phyloP scores from a whole-genome alignment of 2,113 vertebrate genomes.

The Pseudopipra pipra region DNA sequence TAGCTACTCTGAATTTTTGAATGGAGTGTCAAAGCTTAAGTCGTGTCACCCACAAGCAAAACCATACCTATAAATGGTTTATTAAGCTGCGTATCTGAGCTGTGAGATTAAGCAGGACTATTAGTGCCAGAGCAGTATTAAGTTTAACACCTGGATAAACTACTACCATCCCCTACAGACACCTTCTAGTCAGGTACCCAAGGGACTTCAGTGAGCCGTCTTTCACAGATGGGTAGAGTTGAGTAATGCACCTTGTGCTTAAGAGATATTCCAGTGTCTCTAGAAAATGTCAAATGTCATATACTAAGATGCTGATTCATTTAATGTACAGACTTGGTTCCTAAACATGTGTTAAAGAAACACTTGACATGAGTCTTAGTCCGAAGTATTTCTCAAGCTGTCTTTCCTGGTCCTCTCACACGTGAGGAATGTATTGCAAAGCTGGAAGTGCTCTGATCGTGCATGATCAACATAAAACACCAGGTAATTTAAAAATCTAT shows the following conservation, averaged over 20 bases:
- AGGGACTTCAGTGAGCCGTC: not conserved
- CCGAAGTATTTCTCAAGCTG: not conserved
- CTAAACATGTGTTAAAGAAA: not conserved
- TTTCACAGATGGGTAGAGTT: not conserved
- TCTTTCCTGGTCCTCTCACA: not conserved
- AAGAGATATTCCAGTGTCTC: not conserved
- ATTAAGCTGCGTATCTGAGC: not conserved
- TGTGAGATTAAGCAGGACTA: not conserved
- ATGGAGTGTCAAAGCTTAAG: not conserved
- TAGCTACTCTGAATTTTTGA: not conserved
- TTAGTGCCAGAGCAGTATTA: not conserved
- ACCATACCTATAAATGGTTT: not conserved
- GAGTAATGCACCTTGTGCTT: not conserved
- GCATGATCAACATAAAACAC: not conserved
- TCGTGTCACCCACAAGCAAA: not conserved
- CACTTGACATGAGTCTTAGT: not conserved
- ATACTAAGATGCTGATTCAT: not conserved
- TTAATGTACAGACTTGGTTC: not conserved
- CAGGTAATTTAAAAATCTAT: not conserved
- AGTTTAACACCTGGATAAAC: not conserved
- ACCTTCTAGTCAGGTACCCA: not conserved
- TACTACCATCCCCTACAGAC: not conserved
- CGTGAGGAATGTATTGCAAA: not conserved
- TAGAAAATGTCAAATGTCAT: not conserved
- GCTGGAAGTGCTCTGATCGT: not conserved